Evolutionary conservation across 2,797 vertebrate genomes (phyloP).

Genomic region (Chanos chanos): DNA sequence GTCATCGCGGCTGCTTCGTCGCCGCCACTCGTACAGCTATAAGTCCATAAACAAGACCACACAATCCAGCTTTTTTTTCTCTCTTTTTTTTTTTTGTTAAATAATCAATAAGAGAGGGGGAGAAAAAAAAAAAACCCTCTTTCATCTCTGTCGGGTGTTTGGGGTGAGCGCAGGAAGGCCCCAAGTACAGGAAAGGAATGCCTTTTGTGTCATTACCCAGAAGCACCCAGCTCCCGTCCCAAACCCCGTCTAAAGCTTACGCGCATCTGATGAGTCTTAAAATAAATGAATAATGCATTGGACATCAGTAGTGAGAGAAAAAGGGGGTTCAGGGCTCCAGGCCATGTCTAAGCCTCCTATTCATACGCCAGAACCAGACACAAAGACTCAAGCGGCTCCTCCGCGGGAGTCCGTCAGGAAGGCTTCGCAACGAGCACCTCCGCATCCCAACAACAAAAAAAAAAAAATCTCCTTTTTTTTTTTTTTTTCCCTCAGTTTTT

Average conservation of each 20-base stretch:
- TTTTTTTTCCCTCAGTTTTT: too few relatives aligned
- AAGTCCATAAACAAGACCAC: too few relatives aligned
- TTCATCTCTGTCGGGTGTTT: slow-evolving; percentile 21
- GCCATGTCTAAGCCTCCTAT: slow-evolving; percentile 75
- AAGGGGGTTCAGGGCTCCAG: slow-evolving; percentile 63
- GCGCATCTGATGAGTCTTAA: slow-evolving; percentile 72
- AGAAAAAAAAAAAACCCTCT: slow-evolving; percentile 23
- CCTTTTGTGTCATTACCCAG: slow-evolving; percentile 24
- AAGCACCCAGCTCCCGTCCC: slow-evolving; percentile 34
- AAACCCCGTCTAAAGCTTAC: slow-evolving; percentile 63
- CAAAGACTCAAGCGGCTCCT: slow-evolving; percentile 63
- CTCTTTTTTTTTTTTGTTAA: too few relatives aligned
- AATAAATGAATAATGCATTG: slow-evolving; percentile 79
- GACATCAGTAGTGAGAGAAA: slow-evolving; percentile 69
- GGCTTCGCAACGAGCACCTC: slow-evolving; percentile 59
- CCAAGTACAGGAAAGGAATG: slow-evolving; percentile 17
- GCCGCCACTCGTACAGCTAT: too few relatives aligned
- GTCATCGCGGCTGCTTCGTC: too few relatives aligned
- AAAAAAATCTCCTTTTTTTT: too few relatives aligned
- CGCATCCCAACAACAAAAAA: too few relatives aligned
- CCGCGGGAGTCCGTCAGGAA: slow-evolving; percentile 68
- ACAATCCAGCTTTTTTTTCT: too few relatives aligned
- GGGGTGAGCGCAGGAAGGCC: slow-evolving; percentile 14
- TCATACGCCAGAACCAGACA: slow-evolving; percentile 69
- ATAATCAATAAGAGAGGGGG: slow-evolving; percentile 41